These are phyloP conservation scores for Laspeyria flexula DNA, from an alignment of 2,888 invertebrate genomes.

Conservation along the genomic window DNA sequence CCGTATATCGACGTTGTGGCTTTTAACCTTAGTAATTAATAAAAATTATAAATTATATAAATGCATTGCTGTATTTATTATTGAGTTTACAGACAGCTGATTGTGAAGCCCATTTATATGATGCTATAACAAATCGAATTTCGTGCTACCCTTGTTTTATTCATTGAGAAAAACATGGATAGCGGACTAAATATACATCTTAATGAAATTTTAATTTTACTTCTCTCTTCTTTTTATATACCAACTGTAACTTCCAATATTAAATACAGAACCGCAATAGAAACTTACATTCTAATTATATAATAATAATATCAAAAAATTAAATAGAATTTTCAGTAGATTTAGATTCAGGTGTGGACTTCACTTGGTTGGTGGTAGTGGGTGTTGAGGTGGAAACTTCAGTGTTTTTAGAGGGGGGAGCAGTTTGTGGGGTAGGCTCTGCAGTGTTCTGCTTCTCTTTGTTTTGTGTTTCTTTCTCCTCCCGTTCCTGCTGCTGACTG, in stretches of 20 bases:
- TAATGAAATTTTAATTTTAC: too few species aligned
- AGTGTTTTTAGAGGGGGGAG: constrained; percentile 41
- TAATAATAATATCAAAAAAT: constrained; percentile 33
- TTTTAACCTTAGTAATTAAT: constrained; percentile 5
- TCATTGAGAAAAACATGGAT: not conserved
- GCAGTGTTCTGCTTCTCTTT: constrained; percentile 33
- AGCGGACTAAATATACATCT: too few species aligned
- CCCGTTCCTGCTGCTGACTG: constrained; percentile 62
- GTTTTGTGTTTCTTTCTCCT: constrained; percentile 37
- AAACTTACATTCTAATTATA: constrained; percentile 29
- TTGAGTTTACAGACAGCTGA: not conserved
- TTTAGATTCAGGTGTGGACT: constrained; percentile 73
- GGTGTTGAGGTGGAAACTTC: constrained; percentile 44
- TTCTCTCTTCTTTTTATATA: too few species aligned
- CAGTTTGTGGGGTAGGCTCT: constrained; percentile 46
- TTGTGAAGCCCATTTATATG: too few species aligned
- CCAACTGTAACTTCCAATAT: not conserved
- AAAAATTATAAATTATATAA: constrained; percentile 10
- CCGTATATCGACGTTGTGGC: constrained; percentile 67
- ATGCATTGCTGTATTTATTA: constrained; percentile 4
- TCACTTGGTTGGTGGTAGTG: constrained; percentile 65
- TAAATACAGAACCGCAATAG: constrained; percentile 3
- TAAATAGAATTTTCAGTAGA: constrained; percentile 58
- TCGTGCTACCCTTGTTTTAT: too few species aligned
- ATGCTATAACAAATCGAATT: too few species aligned